These are phyloP conservation scores for Geophilus truncorum DNA, from an alignment of 2,888 invertebrate species.

Conservation along the genomic window DNA sequence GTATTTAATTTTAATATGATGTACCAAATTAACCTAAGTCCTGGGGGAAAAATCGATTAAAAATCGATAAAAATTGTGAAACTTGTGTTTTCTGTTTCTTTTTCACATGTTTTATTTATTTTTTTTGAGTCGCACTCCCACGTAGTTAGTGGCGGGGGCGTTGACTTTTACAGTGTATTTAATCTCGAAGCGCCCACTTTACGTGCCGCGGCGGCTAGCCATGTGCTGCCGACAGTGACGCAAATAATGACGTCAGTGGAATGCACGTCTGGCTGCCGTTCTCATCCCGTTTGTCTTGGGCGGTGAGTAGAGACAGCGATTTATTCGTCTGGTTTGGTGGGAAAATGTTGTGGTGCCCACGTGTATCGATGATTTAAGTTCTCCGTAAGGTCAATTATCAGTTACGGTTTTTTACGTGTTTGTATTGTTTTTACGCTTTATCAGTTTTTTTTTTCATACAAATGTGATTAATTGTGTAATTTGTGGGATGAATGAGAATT, in stretches of 20 bases:
- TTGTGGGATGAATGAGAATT: no score
- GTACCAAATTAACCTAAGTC: no score
- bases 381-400: neutral
- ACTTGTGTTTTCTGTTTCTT: neutral
- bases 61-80: no score
- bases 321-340: constrained; percentile 2
- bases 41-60: no score
- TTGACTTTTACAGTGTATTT: neutral
- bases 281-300: constrained; percentile 3
- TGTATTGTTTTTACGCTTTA: neutral
- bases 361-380: neutral
- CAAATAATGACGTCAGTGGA: neutral
- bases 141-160: neutral
- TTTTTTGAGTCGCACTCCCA: neutral
- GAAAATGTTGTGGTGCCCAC: neutral
- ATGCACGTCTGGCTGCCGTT: constrained; percentile 6
- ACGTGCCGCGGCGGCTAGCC: neutral
- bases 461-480: no score
- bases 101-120: neutral
- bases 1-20: no score
- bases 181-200: neutral
- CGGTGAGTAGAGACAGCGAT: neutral
- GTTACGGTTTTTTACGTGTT: neutral
- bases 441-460: no score
- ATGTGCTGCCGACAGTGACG: constrained; percentile 16